A percentile compares a stretch with the other conserved stretches of the same genome.
These are phyloP conservation scores for Chrysoperla carnea DNA, from an alignment of 1,140 invertebrate genomes.

Conservation along the genomic window DNA sequence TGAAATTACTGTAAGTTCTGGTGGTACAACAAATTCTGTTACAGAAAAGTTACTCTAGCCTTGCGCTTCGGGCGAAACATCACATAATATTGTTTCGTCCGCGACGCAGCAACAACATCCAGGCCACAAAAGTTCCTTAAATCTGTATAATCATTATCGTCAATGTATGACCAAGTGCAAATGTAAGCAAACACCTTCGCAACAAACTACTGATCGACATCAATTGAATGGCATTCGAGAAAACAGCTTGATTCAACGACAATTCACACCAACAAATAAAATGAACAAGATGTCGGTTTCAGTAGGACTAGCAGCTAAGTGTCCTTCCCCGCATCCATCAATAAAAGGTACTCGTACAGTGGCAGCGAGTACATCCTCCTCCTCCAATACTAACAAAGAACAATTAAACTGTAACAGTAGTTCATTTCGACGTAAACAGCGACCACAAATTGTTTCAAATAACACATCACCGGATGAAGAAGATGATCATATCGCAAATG, in stretches of 20 bases:
- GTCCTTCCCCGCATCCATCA: neutral
- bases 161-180: too few species aligned
- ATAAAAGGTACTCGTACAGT: neutral
- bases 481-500: too few species aligned
- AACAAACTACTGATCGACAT: too few species aligned
- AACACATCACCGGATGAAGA: neutral
- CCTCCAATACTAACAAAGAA: neutral
- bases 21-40: slow-evolving; percentile 50
- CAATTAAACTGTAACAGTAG: neutral
- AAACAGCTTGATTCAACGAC: too few species aligned
- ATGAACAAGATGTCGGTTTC: too few species aligned
- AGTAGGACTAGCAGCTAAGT: neutral
- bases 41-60: slow-evolving; percentile 67
- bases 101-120: neutral
- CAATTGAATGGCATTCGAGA: too few species aligned
- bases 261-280: too few species aligned
- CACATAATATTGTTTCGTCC: slow-evolving; percentile 5
- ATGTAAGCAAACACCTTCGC: too few species aligned
- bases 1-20: slow-evolving; percentile 47
- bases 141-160: too few species aligned
- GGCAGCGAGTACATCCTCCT: neutral
- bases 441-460: neutral
- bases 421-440: neutral
- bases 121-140: too few species aligned
- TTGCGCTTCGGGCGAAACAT: slow-evolving; percentile 30